Base-by-base conservation (phyloP, 1,140 invertebrate genomes). In the Tachypleus tridentatus region DNA sequence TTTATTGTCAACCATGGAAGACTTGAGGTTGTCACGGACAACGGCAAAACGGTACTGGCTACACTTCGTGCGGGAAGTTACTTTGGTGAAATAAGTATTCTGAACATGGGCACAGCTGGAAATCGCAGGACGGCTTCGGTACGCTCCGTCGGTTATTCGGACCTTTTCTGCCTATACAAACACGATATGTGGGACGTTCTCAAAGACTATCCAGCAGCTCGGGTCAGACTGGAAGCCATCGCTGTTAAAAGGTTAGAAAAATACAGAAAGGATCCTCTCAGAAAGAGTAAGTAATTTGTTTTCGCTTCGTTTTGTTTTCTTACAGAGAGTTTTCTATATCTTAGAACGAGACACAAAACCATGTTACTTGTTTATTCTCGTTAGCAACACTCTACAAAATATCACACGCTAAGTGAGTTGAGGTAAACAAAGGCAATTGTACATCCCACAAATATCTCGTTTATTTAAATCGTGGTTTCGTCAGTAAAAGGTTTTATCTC, bases 61-160 rank as follows among this genome's bases (percentile, higher is more conserved):
- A 97, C 93, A 66, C 83, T 98, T 70, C 92, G 93, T 78, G 92
- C 93, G 69, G 95, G 95, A 77, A 96, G 92, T 77, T 98, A 98
- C 85, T 98, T 99, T 82, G 97, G 97, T 72, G 97, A 99, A 84
- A 98, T 99, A 81, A 94, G 91, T 82, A 98, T 98, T 81, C 86
- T 98, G 78, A 98, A 99, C 84, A 98, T 98, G 93, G 60, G 95
- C 79, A 97, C 93, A 75, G 93, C 93, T 86, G 95, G 95, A 75
- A 98, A 98, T 82, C 84, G 94, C 76, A 84, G 93, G 77, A 97
- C 94, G 77, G 94, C 94, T 65, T 93, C 90, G 70, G 95, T 98
- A 65, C 83, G 93, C 69, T 98, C 94, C 52, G 95, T 98, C 58
- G 95, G 96, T 67, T 99, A 98, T 81, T 97, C 93, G 73, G 95